Evolutionary conservation across 2,113 vertebrate species (phyloP).

Genomic region (Cynoglossus semilaevis): DNA sequence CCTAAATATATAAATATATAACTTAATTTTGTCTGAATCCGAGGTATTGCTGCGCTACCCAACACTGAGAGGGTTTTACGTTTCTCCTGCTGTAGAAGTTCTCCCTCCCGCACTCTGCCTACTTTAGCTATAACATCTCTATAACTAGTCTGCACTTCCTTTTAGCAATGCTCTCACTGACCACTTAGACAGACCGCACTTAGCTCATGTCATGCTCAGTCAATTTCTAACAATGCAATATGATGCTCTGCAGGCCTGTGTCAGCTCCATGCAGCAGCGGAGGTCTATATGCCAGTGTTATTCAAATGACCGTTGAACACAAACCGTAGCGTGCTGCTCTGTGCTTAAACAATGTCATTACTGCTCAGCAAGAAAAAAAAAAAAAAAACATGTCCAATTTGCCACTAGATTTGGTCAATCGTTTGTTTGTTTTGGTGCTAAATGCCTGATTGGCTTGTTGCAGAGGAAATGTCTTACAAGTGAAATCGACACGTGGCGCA

Average conservation of each 20-base stretch:
- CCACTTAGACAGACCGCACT: conserved; percentile 34
- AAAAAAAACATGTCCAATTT: conserved; percentile 37
- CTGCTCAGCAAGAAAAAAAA: conserved; percentile 11
- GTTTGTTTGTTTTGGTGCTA: conserved; percentile 40
- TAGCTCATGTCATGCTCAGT: conserved; percentile 37
- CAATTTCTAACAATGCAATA: conserved; percentile 54
- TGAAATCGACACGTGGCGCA: conserved; percentile 9
- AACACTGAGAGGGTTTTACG: neutral
- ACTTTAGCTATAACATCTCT: conserved; percentile 5
- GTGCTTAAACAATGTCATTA: conserved; percentile 24
- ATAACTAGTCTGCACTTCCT: conserved; percentile 2
- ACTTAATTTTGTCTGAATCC: too few relatives aligned
- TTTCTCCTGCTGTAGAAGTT: conserved; percentile 12
- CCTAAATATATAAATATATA: too few relatives aligned
- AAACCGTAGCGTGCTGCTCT: conserved; percentile 22
- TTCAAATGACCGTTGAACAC: conserved; percentile 45
- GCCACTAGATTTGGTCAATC: conserved; percentile 34
- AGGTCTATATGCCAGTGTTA: conserved; percentile 3
- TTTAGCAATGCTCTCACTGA: conserved; percentile 26
- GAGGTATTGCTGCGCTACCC: too few relatives aligned
- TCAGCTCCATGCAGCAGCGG: conserved; percentile 23
- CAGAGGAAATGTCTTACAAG: conserved; percentile 17
- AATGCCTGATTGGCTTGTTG: conserved; percentile 36
- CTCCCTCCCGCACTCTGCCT: neutral
- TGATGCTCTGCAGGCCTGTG: conserved; percentile 40